Base-by-base conservation (phyloP, 2,888 invertebrate species). In the Catocala sponsa region DNA sequence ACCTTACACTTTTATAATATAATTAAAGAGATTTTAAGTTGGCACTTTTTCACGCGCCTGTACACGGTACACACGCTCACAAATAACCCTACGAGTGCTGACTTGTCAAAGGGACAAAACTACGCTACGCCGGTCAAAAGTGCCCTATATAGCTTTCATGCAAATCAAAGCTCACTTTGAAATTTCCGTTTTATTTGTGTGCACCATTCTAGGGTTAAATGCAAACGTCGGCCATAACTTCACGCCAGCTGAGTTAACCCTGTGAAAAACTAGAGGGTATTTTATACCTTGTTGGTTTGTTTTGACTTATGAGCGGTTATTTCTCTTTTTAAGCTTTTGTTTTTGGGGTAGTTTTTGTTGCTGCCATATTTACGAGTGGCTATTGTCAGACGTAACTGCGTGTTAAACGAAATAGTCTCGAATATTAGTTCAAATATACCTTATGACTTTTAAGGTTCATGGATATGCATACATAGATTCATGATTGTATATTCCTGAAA, bases 111-210 rank as follows among this genome's bases (percentile, higher is more conserved):
- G 75, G 75, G 64, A 68, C 62, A 64, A 63, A 67, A 61, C 59
- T 68, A 69, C 76, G 70, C 68, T 77, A 67, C 63, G 56, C 55
- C 59, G 76, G 73, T 76, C 76, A 73, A 76, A 77, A 75, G 76
- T 76, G 71, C 65, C 58, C 67, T 58, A 61, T 72, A 74, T 74
- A 70, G 64, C 76, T 50, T 74, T 72, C 61, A 73, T 76, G 74
- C 63, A 75, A 73, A 77, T 77, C 73, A 77, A 77, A 76, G 69
- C 66, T 49, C 62, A 62, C 71, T 71, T 66, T 70, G 68, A 64
- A 62, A 63, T 67, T 72, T 63, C 63, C 66, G 53, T 68, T 72
- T 70, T 68, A 60, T 68, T 76, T 66, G 55, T 54, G 59, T 50
- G 55, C 50, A 63, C 61, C 56, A 63, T 52, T 49, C 54, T 55